Evolutionary conservation across 2,888 invertebrate species (phyloP).

Genomic region (Lasius platythorax): DNA sequence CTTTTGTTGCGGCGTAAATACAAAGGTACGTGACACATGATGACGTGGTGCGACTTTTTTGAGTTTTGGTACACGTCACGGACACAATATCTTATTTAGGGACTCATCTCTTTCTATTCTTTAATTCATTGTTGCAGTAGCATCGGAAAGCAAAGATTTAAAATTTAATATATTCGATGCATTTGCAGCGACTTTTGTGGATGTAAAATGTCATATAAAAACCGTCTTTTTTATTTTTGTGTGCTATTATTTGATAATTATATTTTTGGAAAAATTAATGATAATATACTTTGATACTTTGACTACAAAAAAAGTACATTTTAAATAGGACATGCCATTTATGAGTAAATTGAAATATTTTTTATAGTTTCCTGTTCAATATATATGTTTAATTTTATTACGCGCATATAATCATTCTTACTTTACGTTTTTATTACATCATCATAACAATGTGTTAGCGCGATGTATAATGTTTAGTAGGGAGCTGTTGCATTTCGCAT

Average conservation of each 20-base stretch:
- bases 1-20: not conserved
- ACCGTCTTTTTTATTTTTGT: not conserved
- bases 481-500: slow-evolving; percentile 16
- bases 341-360: not conserved
- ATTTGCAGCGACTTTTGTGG: not conserved
- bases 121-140: not conserved
- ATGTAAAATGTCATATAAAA: not conserved
- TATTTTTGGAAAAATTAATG: not conserved
- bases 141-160: not conserved
- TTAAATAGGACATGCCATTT: not conserved
- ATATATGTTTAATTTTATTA: slow-evolving; percentile 27
- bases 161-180: not conserved
- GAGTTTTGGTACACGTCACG: not conserved
- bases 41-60: not conserved
- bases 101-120: not conserved
- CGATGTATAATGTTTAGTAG: slow-evolving; percentile 1
- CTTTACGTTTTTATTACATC: not conserved
- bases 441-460: slow-evolving; percentile 16
- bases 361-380: not conserved
- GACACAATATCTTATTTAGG: not conserved
- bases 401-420: slow-evolving; percentile 20
- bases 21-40: not conserved
- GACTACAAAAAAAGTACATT: not conserved
- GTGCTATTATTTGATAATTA: not conserved
- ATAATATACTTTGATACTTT: not conserved